Evolutionary conservation across 2,113 vertebrate genomes (phyloP).

Genomic region (Malurus elegans): DNA sequence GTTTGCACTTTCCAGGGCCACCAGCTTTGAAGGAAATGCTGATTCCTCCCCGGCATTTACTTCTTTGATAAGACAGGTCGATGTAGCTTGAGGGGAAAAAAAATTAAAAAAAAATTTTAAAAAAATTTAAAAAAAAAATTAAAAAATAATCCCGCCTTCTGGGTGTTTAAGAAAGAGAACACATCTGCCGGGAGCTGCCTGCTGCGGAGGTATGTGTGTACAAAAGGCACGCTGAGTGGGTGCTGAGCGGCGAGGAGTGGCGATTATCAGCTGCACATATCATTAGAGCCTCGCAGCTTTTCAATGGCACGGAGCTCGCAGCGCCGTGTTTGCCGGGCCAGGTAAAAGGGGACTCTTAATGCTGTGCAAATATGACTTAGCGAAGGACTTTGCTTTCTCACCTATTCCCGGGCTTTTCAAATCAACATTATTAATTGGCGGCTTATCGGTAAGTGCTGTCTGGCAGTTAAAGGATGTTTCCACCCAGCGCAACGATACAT

Average conservation of each 20-base stretch:
- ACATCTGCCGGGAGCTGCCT: neutral
- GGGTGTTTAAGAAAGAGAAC: neutral
- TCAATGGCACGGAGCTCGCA: conserved; percentile 10
- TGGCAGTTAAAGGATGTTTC: conserved; percentile 75
- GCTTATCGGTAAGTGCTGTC: conserved; percentile 73
- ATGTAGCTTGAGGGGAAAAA: neutral
- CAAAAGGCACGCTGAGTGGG: conserved; percentile 43
- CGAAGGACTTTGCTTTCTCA: conserved; percentile 72
- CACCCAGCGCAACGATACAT: conserved; percentile 70
- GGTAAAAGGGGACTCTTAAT: conserved; percentile 52
- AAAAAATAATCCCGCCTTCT: neutral
- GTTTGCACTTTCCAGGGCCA: neutral
- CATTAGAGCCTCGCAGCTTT: neutral
- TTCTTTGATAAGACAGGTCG: neutral
- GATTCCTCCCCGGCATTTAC: neutral
- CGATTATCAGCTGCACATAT: conserved; percentile 17
- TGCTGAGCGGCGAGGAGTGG: conserved; percentile 33
- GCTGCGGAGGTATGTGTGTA: conserved; percentile 17
- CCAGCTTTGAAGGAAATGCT: neutral
- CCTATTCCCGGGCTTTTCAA: conserved; percentile 66
- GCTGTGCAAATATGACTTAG: conserved; percentile 68
- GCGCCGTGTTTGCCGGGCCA: conserved; percentile 61
- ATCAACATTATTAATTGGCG: conserved; percentile 63
- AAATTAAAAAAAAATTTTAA: neutral
- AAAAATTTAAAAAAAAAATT: no score